Evolutionary conservation across 2,888 invertebrate species (phyloP), one percentile per base, ranked within the genome.

Genomic region (Sturmia bella): DNA sequence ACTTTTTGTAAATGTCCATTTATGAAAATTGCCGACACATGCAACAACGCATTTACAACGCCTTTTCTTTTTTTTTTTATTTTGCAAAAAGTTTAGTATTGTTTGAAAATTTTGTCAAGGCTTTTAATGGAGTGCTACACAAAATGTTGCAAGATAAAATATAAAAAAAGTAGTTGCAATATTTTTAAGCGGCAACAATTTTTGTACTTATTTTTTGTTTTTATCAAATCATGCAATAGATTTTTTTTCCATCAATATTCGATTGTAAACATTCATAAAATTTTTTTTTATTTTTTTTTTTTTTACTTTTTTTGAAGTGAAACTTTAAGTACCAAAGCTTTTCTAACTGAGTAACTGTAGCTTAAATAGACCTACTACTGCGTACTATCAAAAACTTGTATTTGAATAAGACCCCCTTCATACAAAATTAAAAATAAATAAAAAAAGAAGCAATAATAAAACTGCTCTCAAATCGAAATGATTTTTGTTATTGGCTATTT

Each of bases 81-180:
- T 15, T 17, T 56, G 9, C 41, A 21, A 57, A 66, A 48, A 27
- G 24, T 54, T 21, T 43, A 27, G 43, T 66, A 78, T 78, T 78
- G 64, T 82, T 52, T 56, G 32, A 70, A 57, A 48, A 74, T 75
- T 66, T 78, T 82, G 78, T 78, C 82, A 82, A 82, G 74, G 82
- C 78, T 81, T 56, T 76, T 48, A 39, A 41, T 56, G n/a, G 37
- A 70, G 24, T 57, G 45, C 19, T 37, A 24, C 3, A 61, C 13
- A 52, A 17, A 57, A 56, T 66, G 32, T 54, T 48, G 48, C 56
- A 74, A 48, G 37, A 37, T 45, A 56, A 63, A 64, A 6, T 6
- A 32, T 32, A 39, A 57, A 70, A 68, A 75, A 57, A 64, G 64
- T 70, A 12, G 24, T 70, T 56, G 57, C 41, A 70, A 70, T 64